These are phyloP conservation scores for Sesia bembeciformis DNA, from an alignment of 2,888 invertebrate species.

Conservation along the genomic window DNA sequence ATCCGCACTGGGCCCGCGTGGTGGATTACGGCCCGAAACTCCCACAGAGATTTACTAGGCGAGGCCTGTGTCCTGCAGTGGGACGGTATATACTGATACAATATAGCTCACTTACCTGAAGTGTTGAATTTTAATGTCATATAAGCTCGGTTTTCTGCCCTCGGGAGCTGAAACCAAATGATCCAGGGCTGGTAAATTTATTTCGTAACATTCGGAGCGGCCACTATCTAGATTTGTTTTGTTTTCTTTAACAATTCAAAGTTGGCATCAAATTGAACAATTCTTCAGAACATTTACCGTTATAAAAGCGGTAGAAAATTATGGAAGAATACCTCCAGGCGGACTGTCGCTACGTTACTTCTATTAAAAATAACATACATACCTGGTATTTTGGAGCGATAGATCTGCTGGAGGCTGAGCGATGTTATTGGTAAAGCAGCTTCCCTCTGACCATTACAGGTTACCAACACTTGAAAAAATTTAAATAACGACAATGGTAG, in stretches of 20 bases:
- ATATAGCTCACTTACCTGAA: constrained; percentile 17
- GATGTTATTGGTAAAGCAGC: constrained; percentile 10
- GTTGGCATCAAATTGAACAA: no score
- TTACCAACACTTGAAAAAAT: constrained; percentile 1
- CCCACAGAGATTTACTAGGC: no score
- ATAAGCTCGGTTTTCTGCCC: constrained; percentile 20
- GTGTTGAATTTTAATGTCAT: constrained; percentile 20
- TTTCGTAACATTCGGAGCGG: not conserved
- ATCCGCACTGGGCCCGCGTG: no score
- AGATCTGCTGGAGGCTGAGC: constrained; percentile 13
- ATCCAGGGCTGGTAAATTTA: not conserved
- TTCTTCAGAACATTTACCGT: no score
- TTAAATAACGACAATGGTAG: not conserved
- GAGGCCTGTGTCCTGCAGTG: no score
- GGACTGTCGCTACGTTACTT: no score
- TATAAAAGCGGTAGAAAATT: no score
- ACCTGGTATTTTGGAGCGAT: constrained; percentile 4
- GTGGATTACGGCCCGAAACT: no score
- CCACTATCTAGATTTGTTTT: not conserved
- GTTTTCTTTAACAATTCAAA: not conserved
- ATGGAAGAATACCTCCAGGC: no score
- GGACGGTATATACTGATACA: no score
- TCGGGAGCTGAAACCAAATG: constrained; percentile 18
- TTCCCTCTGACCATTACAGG: constrained; percentile 10
- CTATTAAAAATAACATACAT: not conserved